These are phyloP conservation scores for Yponomeuta cagnagella DNA, from an alignment of 2,888 invertebrate genomes.

Conservation along the genomic window DNA sequence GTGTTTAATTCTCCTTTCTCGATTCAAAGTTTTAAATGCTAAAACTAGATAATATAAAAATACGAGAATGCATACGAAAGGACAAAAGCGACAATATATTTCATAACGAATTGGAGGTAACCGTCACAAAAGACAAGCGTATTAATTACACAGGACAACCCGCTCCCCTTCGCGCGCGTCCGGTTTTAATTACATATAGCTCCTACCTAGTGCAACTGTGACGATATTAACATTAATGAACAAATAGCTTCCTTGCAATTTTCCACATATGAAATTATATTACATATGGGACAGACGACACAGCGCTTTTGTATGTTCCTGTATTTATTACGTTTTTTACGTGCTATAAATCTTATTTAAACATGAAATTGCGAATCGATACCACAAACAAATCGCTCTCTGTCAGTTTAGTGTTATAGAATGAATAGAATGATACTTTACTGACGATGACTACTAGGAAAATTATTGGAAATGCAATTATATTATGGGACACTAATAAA, in stretches of 20 bases:
- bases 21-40: neutral
- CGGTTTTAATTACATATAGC: neutral
- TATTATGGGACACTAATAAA: too few species aligned
- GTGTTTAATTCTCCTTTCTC: neutral
- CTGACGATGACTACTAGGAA: too few species aligned
- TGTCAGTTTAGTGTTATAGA: too few species aligned
- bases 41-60: neutral
- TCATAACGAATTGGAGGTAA: neutral
- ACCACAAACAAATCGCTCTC: too few species aligned
- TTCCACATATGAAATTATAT: neutral
- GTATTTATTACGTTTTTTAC: too few species aligned
- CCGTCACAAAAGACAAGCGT: slow-evolving; percentile 6
- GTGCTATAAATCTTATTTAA: too few species aligned
- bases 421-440: too few species aligned
- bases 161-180: neutral
- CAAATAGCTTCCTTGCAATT: neutral
- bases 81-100: neutral
- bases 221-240: neutral
- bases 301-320: neutral
- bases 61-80: neutral
- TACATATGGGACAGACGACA: neutral
- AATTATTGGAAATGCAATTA: too few species aligned
- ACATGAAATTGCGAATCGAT: too few species aligned
- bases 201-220: neutral
- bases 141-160: slow-evolving; percentile 5